A percentile compares a stretch with the other conserved stretches of the same genome.
Conservation (phyloP, 2,113 vertebrate genomes). For the Romanogobio albipinnatus region DNA sequence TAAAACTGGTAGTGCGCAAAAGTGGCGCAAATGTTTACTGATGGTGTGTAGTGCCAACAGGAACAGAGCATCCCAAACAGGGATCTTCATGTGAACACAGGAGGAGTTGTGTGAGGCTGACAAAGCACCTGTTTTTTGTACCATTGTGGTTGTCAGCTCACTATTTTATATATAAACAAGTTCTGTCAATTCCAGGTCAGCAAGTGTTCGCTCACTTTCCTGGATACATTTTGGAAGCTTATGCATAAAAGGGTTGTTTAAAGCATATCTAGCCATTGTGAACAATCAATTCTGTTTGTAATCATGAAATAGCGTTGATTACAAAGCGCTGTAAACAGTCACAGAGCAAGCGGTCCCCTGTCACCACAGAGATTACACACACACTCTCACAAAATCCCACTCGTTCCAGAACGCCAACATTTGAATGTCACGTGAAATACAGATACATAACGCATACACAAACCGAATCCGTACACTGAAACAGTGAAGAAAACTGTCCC, state of each 20-base stretch:
- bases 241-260: conserved; percentile 74
- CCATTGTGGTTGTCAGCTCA: neutral
- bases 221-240: conserved; percentile 73
- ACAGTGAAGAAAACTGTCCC: conserved; percentile 82
- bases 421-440: conserved; percentile 2
- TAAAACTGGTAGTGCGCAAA: neutral
- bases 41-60: neutral
- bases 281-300: conserved; percentile 67
- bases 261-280: conserved; percentile 64
- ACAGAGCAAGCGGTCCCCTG: conserved; percentile 58
- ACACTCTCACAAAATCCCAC: neutral
- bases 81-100: neutral
- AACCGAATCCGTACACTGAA: neutral
- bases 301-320: conserved; percentile 72
- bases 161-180: conserved; percentile 69
- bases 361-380: conserved; percentile 56
- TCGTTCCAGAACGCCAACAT: neutral
- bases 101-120: neutral
- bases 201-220: conserved; percentile 60
- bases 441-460: neutral
- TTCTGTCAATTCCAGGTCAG: conserved; percentile 67
- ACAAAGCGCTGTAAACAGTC: conserved; percentile 60
- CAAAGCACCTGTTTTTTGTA: neutral
- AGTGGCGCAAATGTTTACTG: neutral
- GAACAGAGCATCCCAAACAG: neutral